Evolutionary conservation across 2,888 invertebrate species (phyloP).

Genomic region (Pimpla rufipes): DNA sequence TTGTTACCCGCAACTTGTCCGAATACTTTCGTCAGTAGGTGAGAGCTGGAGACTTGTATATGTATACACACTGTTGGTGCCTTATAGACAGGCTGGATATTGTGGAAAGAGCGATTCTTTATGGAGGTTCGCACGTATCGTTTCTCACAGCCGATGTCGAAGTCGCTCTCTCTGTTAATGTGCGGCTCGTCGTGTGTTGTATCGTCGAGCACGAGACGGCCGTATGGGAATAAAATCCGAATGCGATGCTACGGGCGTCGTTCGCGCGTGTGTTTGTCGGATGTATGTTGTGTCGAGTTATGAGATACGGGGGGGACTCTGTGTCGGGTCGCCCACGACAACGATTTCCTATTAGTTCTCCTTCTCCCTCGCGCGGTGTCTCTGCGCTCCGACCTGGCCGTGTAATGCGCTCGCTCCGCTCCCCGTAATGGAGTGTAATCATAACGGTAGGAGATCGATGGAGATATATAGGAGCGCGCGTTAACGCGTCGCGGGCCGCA

Average conservation of each 20-base stretch:
- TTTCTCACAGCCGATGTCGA: constrained; percentile 20
- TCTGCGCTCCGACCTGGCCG: not conserved
- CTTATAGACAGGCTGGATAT: constrained; percentile 9
- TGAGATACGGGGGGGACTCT: constrained; percentile 58
- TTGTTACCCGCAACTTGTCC: constrained; percentile 48
- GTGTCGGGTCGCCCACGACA: constrained; percentile 57
- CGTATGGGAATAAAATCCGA: constrained; percentile 14
- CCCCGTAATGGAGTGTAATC: constrained; percentile 62
- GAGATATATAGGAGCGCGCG: constrained; percentile 48
- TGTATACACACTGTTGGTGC: constrained; percentile 21
- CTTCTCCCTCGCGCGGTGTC: constrained; percentile 20
- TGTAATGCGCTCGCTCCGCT: constrained; percentile 19
- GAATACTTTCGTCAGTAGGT: constrained; percentile 52
- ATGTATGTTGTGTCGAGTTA: constrained; percentile 54
- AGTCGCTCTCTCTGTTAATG: constrained; percentile 17
- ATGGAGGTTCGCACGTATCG: constrained; percentile 40
- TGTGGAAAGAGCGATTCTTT: constrained; percentile 53
- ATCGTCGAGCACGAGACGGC: constrained; percentile 32
- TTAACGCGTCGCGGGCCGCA: constrained; percentile 51
- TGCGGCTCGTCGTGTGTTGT: constrained; percentile 45
- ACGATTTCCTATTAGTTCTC: constrained; percentile 64
- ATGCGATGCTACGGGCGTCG: not conserved
- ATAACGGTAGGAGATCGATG: constrained; percentile 68
- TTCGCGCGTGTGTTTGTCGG: not conserved
- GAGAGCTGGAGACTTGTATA: constrained; percentile 32